A percentile compares a stretch with the other conserved stretches of the same genome.
These are phyloP conservation scores for Philaenus spumarius DNA, from an alignment of 1,140 invertebrate genomes.

Conservation along the genomic window DNA sequence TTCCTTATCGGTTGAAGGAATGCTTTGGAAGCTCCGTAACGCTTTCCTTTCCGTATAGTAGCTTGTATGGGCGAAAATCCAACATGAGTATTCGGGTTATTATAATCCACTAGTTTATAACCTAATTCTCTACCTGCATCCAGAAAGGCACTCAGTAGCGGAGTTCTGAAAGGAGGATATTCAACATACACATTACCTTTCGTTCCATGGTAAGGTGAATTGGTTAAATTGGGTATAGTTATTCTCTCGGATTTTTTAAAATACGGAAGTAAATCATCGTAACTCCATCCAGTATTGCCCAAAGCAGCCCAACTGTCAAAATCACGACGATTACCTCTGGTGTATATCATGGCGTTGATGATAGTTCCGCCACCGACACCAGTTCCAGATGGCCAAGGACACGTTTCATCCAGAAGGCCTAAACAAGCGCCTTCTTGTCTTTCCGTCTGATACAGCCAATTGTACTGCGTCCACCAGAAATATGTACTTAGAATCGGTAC, in stretches of 20 bases:
- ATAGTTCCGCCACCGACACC: slow-evolving; percentile 66
- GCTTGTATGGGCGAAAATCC: slow-evolving; percentile 37
- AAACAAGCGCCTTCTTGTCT: slow-evolving; percentile 51
- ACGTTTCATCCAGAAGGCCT: slow-evolving; percentile 43
- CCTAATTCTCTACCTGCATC: slow-evolving; percentile 45
- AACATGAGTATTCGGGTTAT: slow-evolving; percentile 41
- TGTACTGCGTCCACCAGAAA: slow-evolving; percentile 47
- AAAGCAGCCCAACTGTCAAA: slow-evolving; percentile 67
- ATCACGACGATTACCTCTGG: slow-evolving; percentile 67
- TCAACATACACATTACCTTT: slow-evolving; percentile 31
- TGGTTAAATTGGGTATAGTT: slow-evolving; percentile 32
- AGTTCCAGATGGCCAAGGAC: slow-evolving; percentile 52
- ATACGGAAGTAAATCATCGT: slow-evolving; percentile 53
- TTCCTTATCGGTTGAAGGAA: slow-evolving; percentile 47
- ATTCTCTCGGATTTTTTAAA: slow-evolving; percentile 44
- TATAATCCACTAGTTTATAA: slow-evolving; percentile 45
- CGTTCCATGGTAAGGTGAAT: slow-evolving; percentile 38
- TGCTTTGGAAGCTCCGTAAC: slow-evolving; percentile 49
- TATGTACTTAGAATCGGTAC: slow-evolving; percentile 47
- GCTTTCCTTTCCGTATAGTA: slow-evolving; percentile 40
- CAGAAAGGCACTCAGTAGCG: slow-evolving; percentile 40
- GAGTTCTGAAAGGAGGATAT: slow-evolving; percentile 25
- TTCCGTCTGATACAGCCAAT: slow-evolving; percentile 65
- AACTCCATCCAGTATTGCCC: slow-evolving; percentile 55
- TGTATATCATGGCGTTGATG: slow-evolving; percentile 85